A percentile compares a stretch with the other conserved stretches of the same genome.
Evolutionary conservation across 2,113 vertebrate genomes (phyloP).

Genomic region (Zosterops borbonicus): DNA sequence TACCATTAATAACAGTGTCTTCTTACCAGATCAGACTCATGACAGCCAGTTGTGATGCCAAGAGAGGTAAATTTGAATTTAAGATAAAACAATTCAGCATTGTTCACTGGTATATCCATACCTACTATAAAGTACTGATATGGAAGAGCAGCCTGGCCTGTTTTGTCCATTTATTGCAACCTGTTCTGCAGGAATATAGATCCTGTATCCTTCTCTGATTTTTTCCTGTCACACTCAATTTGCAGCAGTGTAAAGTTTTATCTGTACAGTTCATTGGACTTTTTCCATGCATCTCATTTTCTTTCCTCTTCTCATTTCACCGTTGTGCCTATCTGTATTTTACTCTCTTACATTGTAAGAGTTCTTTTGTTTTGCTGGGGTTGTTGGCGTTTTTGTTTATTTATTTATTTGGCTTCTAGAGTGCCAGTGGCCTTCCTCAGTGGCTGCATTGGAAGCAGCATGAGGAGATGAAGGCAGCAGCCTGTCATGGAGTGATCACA

Average conservation of each 20-base stretch:
- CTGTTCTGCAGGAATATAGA: not conserved
- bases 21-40: not conserved
- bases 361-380: not conserved
- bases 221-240: not conserved
- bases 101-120: not conserved
- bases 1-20: not conserved
- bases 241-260: not conserved
- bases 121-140: not conserved
- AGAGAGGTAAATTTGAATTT: not conserved
- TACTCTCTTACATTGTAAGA: not conserved
- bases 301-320: not conserved
- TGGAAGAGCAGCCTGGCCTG: not conserved
- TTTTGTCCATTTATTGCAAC: not conserved
- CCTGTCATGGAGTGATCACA: fast-evolving
- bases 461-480: not conserved
- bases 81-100: not conserved
- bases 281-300: not conserved
- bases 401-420: not conserved
- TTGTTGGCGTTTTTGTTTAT: not conserved
- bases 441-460: not conserved
- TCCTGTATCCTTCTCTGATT: not conserved
- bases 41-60: not conserved
- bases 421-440: not conserved
- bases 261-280: not conserved
- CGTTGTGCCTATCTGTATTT: not conserved